These are phyloP conservation scores for Erethizon dorsatum DNA, from an alignment of 2,797 vertebrate genomes.

Conservation along the genomic window DNA sequence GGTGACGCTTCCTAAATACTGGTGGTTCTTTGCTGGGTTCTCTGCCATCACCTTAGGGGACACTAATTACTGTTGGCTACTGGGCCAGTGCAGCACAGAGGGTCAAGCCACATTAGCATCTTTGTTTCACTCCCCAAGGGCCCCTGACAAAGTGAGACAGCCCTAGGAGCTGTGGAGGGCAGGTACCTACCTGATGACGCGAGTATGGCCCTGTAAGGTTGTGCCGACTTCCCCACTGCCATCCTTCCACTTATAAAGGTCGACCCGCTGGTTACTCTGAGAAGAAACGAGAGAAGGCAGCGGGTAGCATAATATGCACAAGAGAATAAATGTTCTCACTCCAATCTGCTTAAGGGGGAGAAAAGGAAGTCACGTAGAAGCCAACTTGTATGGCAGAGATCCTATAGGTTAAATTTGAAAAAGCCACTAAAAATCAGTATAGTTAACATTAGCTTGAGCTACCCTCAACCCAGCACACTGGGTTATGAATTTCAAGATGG, in stretches of 20 bases:
- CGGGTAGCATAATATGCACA: background rate
- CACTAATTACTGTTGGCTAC: background rate
- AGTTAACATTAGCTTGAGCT: background rate
- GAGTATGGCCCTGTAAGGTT: slow-evolving; percentile 97
- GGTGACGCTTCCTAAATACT: slow-evolving; percentile 15
- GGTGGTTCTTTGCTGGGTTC: background rate
- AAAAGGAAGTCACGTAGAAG: background rate
- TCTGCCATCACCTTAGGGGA: background rate
- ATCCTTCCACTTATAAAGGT: slow-evolving; percentile 97
- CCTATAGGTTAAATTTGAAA: background rate
- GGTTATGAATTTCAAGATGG: background rate
- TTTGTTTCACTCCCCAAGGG: background rate
- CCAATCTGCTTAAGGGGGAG: background rate
- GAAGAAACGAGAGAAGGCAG: slow-evolving; percentile 76
- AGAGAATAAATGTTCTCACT: background rate
- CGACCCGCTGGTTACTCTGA: slow-evolving; percentile 98
- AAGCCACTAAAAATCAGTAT: background rate
- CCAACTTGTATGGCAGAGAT: background rate
- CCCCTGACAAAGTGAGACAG: background rate
- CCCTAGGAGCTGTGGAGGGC: background rate
- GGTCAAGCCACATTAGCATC: background rate
- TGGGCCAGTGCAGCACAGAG: background rate
- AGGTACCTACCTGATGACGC: slow-evolving; percentile 95
- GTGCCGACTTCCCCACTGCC: slow-evolving; percentile 95
- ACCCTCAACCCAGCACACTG: background rate